Conservation (phyloP, 2,113 vertebrate genomes). For the Austrofundulus limnaeus region DNA sequence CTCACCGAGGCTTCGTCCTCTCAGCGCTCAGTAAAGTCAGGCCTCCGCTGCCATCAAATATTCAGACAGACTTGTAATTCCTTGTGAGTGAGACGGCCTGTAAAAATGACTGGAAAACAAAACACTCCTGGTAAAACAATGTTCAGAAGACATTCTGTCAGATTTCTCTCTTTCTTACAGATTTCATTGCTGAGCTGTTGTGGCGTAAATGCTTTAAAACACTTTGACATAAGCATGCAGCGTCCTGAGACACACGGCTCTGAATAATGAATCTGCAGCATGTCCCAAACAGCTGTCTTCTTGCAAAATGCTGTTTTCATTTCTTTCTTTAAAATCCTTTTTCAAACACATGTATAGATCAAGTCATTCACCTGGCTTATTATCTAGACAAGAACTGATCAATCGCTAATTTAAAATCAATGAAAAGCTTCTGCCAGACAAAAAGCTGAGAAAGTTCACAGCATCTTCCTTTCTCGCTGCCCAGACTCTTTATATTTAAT, state of each 20-base stretch:
- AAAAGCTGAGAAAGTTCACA: constrained; percentile 25
- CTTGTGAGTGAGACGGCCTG: constrained; percentile 57
- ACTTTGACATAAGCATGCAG: constrained; percentile 77
- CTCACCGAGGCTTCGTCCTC: too few species aligned
- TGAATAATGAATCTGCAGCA: constrained; percentile 83
- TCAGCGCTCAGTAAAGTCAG: constrained; percentile 26
- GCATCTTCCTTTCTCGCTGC: constrained; percentile 37
- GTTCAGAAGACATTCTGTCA: constrained; percentile 79
- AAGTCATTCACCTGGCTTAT: constrained; percentile 38
- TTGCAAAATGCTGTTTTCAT: constrained; percentile 48
- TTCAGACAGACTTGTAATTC: constrained; percentile 65
- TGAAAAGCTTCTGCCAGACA: constrained; percentile 6
- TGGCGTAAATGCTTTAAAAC: constrained; percentile 80
- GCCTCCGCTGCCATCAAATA: constrained; percentile 66
- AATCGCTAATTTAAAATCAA: constrained; percentile 7
- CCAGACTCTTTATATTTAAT: constrained; percentile 78
- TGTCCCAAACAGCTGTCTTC: constrained; percentile 79
- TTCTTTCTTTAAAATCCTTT: constrained; percentile 35
- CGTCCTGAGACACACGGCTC: constrained; percentile 63
- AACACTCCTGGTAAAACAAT: constrained; percentile 76
- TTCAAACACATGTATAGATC: constrained; percentile 38
- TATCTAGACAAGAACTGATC: constrained; percentile 10
- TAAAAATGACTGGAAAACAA: constrained; percentile 74
- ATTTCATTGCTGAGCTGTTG: constrained; percentile 69
- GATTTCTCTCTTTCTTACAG: constrained; percentile 75